Evolutionary conservation across 2,113 vertebrate genomes (phyloP), one percentile per base, ranked within the genome.

Genomic region (Plestiodon gilberti): DNA sequence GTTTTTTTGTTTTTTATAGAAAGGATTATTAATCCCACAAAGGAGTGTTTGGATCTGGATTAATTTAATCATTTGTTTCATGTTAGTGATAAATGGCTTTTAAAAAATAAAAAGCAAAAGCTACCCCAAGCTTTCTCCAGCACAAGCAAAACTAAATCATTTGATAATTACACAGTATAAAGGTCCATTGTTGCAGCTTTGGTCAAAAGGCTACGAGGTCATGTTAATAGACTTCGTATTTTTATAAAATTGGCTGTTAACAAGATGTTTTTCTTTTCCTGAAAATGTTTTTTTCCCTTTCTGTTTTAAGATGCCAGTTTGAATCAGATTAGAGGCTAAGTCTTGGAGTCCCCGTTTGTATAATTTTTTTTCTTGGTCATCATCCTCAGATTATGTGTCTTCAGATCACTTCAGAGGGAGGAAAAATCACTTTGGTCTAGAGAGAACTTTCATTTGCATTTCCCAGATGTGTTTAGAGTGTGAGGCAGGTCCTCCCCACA

Each of bases 21-120:
- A 93, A 89, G 92, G 91, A 84, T 88, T 80, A 20, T 88, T 90
- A 90, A 91, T 91, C 89, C 93, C 94, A 88, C 93, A 75, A 88
- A 93, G 86, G 87, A 90, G 90, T 87, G 22, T 94, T 93, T 89
- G 94, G 91, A 86, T 89, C 28, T 6, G 93, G 95, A 92, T 94
- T 95, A 94, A 89, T 89, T 93, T 93, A 91, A 76, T 93, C 91
- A 85, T 91, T 78, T 94, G 59, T 75, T 81, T 94, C 93, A 89
- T 89, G 89, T 95, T 88, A 91, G 84, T 69, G 92, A 93, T 94
- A 91, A 96, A 91, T 91, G 86, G 90, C 33, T 91, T 90, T 74
- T 35, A 33, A 43, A 40, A 75, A 84, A 55, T 38, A 30, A 59
- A 91, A 84, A 92, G 87, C 9, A 78, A 84, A 87, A 86, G 43